phyloP scores from a whole-genome alignment of 2,113 vertebrate species.

The Thamnophis sirtalis region DNA sequence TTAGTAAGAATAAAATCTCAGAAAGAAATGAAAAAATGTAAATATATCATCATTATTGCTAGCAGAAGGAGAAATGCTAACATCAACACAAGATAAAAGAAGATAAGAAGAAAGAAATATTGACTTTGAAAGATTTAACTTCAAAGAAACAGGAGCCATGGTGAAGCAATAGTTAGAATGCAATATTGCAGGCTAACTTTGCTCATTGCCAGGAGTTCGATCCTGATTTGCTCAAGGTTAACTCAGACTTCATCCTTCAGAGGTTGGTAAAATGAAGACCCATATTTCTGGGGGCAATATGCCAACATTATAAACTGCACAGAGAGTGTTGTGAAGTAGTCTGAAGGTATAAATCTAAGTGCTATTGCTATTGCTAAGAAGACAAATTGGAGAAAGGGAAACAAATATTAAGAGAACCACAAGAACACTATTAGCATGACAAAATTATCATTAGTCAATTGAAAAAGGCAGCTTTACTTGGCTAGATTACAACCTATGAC shows the following conservation, averaged over 20 bases:
- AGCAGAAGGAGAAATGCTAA: background rate
- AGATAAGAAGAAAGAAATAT: background rate
- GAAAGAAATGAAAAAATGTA: background rate
- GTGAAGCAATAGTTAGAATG: background rate
- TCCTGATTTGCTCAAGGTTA: background rate
- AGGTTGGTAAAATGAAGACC: background rate
- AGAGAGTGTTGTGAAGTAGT: background rate
- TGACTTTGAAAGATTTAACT: constrained; percentile 9
- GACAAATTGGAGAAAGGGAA: background rate
- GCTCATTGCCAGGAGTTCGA: background rate
- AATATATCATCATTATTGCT: background rate
- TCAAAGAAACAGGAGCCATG: background rate
- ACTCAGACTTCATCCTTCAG: background rate
- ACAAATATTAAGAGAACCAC: background rate
- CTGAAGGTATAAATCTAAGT: background rate
- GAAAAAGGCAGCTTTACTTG: background rate
- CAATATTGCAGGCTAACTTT: background rate
- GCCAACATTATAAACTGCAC: background rate
- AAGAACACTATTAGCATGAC: background rate
- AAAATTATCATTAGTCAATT: background rate
- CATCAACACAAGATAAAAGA: background rate
- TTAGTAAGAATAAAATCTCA: background rate
- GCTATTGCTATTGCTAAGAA: background rate
- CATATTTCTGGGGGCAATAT: background rate
- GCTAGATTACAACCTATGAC: background rate